Evolutionary conservation across 2,888 invertebrate genomes (phyloP), one percentile per base, ranked within the genome.

Genomic region (Eupithecia subumbrata): DNA sequence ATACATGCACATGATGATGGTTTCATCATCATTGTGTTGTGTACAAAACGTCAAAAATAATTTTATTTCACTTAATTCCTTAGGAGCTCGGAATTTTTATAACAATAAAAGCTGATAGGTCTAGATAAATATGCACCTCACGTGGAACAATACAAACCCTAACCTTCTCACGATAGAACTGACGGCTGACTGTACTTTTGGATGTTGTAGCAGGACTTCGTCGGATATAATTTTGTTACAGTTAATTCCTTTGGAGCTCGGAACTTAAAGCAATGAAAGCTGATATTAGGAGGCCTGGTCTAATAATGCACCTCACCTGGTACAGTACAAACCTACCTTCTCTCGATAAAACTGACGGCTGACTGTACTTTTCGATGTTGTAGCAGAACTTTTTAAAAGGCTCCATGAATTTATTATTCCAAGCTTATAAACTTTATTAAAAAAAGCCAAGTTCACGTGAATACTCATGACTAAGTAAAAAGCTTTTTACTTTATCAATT

Each of bases 401-500:
- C 76, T 45, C 77, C 74, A 67, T 72, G 68, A 69, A 79, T 81
- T 83, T 80, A 78, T 83, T 82, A 81, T 82, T 79, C 34, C 45
- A 73, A 77, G 73, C 77, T 80, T 81, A 82, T 83, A 74, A 80
- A 80, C 74, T 77, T 77, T 78, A 78, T 74, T 79, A 73, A 78
- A 80, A 30, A 75, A 78, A 80, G 83, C 82, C 82, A 83, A 81
- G 79, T 82, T 87, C 81, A 85, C 86, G 85, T 85, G 84, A 84
- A 77, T 82, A 75, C 79, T 80, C 74, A 74, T 83, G 82, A 84
- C 86, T 84, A 87, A 80, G 81, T 84, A 85, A 87, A 87, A 87
- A 84, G 83, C 85, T 86, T 87, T 82, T 83, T 82, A 78, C 81
- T 79, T 82, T 79, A 80, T 77, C 78, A 80, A 81, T 84, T 85